These are phyloP conservation scores for Agapetus fuscipes DNA, from an alignment of 2,888 invertebrate species.

Conservation along the genomic window DNA sequence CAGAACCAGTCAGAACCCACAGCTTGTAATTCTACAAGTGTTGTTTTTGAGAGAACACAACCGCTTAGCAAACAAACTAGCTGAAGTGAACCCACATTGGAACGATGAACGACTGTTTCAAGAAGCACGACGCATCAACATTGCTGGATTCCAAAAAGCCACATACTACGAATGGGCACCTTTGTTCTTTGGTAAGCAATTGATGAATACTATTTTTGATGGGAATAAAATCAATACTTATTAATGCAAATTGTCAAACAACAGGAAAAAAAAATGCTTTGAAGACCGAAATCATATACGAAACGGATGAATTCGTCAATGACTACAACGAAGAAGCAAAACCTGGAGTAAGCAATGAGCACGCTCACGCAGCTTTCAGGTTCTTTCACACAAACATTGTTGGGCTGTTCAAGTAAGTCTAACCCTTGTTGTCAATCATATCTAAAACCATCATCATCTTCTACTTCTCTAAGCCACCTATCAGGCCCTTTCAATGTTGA, in stretches of 20 bases:
- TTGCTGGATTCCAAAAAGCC: slow-evolving; percentile 41
- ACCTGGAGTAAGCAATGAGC: slow-evolving; percentile 49
- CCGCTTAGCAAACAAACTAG: slow-evolving; percentile 33
- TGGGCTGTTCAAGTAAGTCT: slow-evolving; percentile 38
- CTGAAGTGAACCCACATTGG: slow-evolving; percentile 42
- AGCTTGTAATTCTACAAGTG: slow-evolving; percentile 38
- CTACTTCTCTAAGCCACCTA: no score
- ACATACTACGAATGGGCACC: slow-evolving; percentile 46
- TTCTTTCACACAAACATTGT: slow-evolving; percentile 54
- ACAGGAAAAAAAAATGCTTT: not conserved
- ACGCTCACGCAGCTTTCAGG: slow-evolving; percentile 55
- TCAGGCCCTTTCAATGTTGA: no score
- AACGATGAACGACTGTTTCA: slow-evolving; percentile 42
- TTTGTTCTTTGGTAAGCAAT: slow-evolving; percentile 32
- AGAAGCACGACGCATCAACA: slow-evolving; percentile 39
- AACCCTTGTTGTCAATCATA: no score
- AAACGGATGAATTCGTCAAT: slow-evolving; percentile 30
- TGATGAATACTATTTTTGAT: not conserved
- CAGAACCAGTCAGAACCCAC: slow-evolving; percentile 39
- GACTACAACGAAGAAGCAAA: slow-evolving; percentile 45
- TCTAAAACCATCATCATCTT: no score
- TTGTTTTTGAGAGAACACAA: slow-evolving; percentile 42
- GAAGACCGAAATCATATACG: not conserved
- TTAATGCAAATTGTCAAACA: not conserved
- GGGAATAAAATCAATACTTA: not conserved